Conservation (phyloP, 2,113 vertebrate species). For the Hiodon tergisus region DNA sequence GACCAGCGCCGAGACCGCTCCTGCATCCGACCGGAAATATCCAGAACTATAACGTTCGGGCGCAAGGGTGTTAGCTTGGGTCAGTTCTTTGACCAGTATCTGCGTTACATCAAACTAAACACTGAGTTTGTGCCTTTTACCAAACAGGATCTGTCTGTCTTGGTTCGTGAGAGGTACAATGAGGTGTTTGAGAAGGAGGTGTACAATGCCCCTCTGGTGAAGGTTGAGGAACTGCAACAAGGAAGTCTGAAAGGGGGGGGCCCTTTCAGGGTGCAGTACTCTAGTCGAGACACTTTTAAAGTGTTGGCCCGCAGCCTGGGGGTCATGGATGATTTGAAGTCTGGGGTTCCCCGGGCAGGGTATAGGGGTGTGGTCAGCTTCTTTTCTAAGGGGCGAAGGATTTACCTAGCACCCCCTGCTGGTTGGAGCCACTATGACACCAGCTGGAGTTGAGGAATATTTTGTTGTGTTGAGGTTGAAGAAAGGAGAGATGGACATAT, state of each 20-base stretch:
- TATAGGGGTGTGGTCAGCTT: slow-evolving; percentile 87
- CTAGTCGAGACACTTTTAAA: slow-evolving; percentile 80
- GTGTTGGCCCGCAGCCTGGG: slow-evolving; percentile 82
- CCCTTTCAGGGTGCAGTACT: slow-evolving; percentile 78
- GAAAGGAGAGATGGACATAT: slow-evolving; percentile 14
- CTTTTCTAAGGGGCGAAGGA: slow-evolving; percentile 73
- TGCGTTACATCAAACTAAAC: slow-evolving; percentile 91
- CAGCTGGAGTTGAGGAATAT: slow-evolving; percentile 74
- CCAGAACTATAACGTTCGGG: slow-evolving; percentile 87
- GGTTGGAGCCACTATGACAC: slow-evolving; percentile 83
- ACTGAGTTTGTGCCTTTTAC: slow-evolving; percentile 88
- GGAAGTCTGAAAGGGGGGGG: slow-evolving; percentile 54
- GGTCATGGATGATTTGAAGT: slow-evolving; percentile 92
- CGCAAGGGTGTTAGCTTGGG: slow-evolving; percentile 90
- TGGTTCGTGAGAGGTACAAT: slow-evolving; percentile 70
- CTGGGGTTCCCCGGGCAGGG: slow-evolving; percentile 84
- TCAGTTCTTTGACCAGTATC: slow-evolving; percentile 92
- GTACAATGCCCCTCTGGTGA: slow-evolving; percentile 63
- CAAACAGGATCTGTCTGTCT: slow-evolving; percentile 74
- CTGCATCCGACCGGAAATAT: slow-evolving; percentile 84
- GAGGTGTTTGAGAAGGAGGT: slow-evolving; percentile 62
- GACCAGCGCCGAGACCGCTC: slow-evolving; percentile 78
- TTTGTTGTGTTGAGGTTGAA: background rate
- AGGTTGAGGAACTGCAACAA: slow-evolving; percentile 75
- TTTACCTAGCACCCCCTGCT: slow-evolving; percentile 77